A percentile compares a stretch with the other conserved stretches of the same genome.
These are phyloP conservation scores for Caenorhabditis auriculariae DNA, from an alignment of 2,888 invertebrate genomes.

Conservation along the genomic window DNA sequence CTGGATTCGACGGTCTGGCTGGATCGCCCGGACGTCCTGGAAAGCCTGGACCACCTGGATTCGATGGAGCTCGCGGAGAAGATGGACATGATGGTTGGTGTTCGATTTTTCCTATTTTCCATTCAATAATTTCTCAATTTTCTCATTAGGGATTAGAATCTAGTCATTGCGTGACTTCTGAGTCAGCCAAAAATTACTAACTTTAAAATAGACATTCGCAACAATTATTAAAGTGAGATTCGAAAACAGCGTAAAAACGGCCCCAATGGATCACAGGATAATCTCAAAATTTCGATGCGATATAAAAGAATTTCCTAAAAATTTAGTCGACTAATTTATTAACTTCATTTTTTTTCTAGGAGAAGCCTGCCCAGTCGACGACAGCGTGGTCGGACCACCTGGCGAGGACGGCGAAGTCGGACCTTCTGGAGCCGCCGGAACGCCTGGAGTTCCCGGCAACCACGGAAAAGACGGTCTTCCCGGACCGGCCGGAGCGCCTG, in stretches of 20 bases:
- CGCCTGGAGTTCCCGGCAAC: conserved; percentile 29
- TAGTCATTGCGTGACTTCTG: too few species aligned
- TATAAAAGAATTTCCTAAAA: not conserved
- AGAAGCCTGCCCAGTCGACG: conserved; percentile 14
- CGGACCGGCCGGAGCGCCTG: conserved; percentile 35
- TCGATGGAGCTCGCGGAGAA: conserved; percentile 18
- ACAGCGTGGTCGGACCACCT: conserved; percentile 17
- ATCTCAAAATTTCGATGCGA: not conserved
- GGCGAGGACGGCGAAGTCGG: conserved; percentile 32
- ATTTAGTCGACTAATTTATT: not conserved
- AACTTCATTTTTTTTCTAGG: conserved; percentile 2
- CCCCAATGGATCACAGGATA: not conserved
- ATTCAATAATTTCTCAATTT: too few species aligned
- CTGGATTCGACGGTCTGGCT: conserved; percentile 29
- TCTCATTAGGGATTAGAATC: too few species aligned
- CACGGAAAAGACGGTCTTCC: conserved; percentile 29
- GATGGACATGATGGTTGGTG: conserved; percentile 25
- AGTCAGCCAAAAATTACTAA: too few species aligned
- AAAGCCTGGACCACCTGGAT: conserved; percentile 24
- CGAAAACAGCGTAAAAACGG: too few species aligned
- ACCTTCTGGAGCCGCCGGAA: conserved; percentile 31
- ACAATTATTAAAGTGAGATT: too few species aligned
- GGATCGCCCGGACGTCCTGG: conserved; percentile 40
- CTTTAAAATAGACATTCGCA: too few species aligned
- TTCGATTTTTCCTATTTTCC: too few species aligned